Percentiles rank a stretch among this genome's conserved stretches.
phyloP scores from a whole-genome alignment of 1,140 invertebrate genomes.

The Vanessa tameamea region DNA sequence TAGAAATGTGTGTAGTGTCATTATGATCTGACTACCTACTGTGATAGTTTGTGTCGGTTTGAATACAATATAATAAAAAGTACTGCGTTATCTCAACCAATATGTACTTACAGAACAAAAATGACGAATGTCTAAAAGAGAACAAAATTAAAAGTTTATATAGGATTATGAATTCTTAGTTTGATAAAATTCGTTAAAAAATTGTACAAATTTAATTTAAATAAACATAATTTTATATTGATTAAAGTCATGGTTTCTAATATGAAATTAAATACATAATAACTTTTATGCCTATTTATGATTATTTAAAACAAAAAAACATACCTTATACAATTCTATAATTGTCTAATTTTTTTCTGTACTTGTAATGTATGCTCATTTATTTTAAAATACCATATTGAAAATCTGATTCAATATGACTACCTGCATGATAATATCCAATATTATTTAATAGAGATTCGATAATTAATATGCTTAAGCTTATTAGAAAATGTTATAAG shows the following conservation, averaged over 20 bases:
- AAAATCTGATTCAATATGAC: too few relatives aligned
- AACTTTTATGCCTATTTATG: too few relatives aligned
- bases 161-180: neutral
- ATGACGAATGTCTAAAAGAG: too few relatives aligned
- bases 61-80: neutral
- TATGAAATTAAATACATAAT: too few relatives aligned
- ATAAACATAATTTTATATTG: neutral
- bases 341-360: too few relatives aligned
- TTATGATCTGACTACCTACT: slow-evolving; percentile 36
- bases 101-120: too few relatives aligned
- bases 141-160: neutral
- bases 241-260: too few relatives aligned
- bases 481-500: slow-evolving; percentile 20
- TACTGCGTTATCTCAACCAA: neutral
- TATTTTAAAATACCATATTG: too few relatives aligned
- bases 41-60: slow-evolving; percentile 33
- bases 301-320: too few relatives aligned
- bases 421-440: neutral
- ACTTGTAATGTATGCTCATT: too few relatives aligned
- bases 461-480: slow-evolving; percentile 2
- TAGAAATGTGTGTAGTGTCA: neutral
- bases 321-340: too few relatives aligned
- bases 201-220: neutral
- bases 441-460: neutral
- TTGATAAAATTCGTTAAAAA: neutral